A percentile compares a stretch with the other conserved stretches of the same genome.
Evolutionary conservation across 2,797 vertebrate genomes (phyloP).

Genomic region (Gymnoscopelus braueri): DNA sequence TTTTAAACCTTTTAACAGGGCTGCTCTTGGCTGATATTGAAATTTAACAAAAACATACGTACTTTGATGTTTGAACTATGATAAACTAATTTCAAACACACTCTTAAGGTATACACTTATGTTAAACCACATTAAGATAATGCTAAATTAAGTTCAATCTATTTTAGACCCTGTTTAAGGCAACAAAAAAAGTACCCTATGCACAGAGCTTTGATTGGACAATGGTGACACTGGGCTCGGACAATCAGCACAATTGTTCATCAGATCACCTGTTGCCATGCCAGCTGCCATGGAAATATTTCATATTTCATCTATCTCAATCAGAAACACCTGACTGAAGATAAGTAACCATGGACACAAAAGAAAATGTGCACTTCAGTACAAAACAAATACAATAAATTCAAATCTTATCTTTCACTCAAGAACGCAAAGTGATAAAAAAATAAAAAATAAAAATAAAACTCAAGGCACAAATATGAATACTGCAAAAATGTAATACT

Average conservation of each 20-base stretch:
- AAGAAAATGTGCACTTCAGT: constrained; percentile 48
- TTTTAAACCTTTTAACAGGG: too few species aligned
- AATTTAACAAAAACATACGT: too few species aligned
- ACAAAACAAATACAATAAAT: constrained; percentile 42
- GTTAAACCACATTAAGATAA: too few species aligned
- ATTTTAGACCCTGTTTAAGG: too few species aligned
- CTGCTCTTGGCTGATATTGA: too few species aligned
- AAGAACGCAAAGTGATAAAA: constrained; percentile 51
- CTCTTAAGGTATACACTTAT: too few species aligned
- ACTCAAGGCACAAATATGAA: constrained; percentile 82
- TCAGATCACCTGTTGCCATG: not conserved
- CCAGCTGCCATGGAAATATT: constrained; percentile 22
- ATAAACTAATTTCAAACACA: too few species aligned
- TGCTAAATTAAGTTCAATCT: too few species aligned
- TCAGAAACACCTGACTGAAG: constrained; percentile 33
- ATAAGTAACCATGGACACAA: constrained; percentile 11
- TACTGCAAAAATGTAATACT: constrained; percentile 73
- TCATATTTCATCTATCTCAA: constrained; percentile 21
- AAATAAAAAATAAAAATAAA: constrained; percentile 36
- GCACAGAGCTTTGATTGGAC: constrained; percentile 32
- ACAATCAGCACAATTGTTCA: not conserved
- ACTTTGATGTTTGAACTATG: too few species aligned
- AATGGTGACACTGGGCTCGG: not conserved
- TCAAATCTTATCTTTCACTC: constrained; percentile 58
- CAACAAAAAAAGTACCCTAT: not conserved